These are phyloP conservation scores for Plemyria rubiginata DNA, from an alignment of 2,888 invertebrate genomes.

Conservation along the genomic window DNA sequence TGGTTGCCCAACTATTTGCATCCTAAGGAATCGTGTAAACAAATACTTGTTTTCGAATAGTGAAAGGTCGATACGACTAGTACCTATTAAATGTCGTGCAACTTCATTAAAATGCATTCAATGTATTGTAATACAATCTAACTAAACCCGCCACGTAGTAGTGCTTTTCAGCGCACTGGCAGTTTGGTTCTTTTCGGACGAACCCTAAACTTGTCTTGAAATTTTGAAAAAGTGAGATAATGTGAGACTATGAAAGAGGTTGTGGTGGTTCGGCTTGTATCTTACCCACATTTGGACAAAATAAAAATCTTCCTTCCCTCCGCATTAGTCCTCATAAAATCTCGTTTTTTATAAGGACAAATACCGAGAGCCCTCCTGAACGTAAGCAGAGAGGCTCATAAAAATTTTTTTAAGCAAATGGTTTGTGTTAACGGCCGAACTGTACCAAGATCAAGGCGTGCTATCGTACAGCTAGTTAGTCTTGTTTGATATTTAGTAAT, in stretches of 20 bases:
- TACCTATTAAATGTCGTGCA: conserved; percentile 2
- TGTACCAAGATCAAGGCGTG: conserved; percentile 44
- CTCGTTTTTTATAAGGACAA: neutral
- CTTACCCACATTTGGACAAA: neutral
- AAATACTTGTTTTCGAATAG: conserved; percentile 8
- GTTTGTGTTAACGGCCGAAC: neutral
- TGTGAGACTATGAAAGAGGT: too few relatives aligned
- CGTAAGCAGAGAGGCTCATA: neutral
- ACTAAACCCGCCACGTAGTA: neutral
- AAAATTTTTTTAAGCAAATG: too few relatives aligned
- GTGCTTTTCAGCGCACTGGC: conserved; percentile 36
- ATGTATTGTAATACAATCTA: conserved; percentile 22
- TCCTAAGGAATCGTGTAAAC: conserved; percentile 7
- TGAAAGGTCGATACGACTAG: conserved; percentile 19
- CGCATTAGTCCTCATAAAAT: too few relatives aligned
- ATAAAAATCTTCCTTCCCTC: too few relatives aligned
- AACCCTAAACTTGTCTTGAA: too few relatives aligned
- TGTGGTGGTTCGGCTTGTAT: too few relatives aligned
- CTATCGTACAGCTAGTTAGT: conserved; percentile 42
- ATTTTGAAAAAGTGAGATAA: too few relatives aligned
- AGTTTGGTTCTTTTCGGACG: neutral
- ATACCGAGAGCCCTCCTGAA: neutral
- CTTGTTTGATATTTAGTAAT: conserved; percentile 61
- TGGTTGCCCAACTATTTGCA: conserved; percentile 6
- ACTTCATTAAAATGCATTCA: conserved; percentile 18